These are phyloP conservation scores for Macrobrachium nipponense DNA, from an alignment of 1,140 invertebrate genomes.

Conservation along the genomic window DNA sequence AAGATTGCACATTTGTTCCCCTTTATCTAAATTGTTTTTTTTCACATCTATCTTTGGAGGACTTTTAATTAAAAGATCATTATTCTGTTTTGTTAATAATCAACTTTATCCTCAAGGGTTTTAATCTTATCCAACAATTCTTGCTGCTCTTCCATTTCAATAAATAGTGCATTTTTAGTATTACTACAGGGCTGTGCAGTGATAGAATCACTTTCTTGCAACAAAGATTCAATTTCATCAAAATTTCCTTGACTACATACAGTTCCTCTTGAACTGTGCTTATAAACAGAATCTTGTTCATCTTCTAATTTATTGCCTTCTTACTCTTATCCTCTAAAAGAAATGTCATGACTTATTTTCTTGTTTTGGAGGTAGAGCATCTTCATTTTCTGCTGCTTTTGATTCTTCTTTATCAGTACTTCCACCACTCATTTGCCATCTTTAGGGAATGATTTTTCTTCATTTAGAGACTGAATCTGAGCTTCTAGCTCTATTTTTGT, in stretches of 20 bases:
- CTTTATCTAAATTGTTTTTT: no score
- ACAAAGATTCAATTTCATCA: no score
- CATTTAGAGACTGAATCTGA: slow-evolving; percentile 31
- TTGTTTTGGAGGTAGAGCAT: neutral
- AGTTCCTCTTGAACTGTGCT: no score
- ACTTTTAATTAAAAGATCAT: slow-evolving; percentile 7
- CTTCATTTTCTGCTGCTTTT: neutral
- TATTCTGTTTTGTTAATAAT: slow-evolving; percentile 15
- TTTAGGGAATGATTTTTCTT: slow-evolving; percentile 46
- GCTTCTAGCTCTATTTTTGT: slow-evolving; percentile 49
- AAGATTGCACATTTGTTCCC: no score
- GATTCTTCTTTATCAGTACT: neutral
- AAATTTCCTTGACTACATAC: no score
- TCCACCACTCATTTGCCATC: slow-evolving; percentile 20
- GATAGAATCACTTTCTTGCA: no score
- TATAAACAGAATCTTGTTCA: neutral
- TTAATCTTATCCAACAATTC: neutral
- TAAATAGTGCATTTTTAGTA: neutral
- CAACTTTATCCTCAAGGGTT: slow-evolving; percentile 11
- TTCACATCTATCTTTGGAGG: no score
- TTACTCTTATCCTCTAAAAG: neutral
- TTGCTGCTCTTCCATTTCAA: neutral
- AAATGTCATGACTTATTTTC: slow-evolving; percentile 17
- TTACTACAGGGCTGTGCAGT: no score
- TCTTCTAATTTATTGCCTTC: neutral